Evolutionary conservation across 2,888 invertebrate genomes (phyloP), one percentile per base, ranked within the genome.

Genomic region (Octonoba sinensis): DNA sequence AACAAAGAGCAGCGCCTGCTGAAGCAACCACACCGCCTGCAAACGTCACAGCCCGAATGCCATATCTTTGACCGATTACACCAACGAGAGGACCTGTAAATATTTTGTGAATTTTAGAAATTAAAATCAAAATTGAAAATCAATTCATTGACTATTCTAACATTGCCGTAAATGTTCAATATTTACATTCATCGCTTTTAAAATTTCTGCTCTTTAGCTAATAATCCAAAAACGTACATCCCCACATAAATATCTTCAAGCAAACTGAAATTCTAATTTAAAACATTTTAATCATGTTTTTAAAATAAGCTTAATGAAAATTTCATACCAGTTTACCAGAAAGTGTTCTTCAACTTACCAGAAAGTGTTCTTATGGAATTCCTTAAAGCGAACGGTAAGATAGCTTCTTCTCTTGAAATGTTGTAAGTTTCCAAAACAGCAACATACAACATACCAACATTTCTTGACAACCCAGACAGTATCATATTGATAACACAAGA

Each of bases 381-480:
- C 24, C 84, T 70, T 0, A 85, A 75, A 0, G 78, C 69, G 60
- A 85, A 85, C 15, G 85, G 85, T 47, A 84, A 71, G 4, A 82
- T 77, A 1, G 85, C 85, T 18, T 81, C 81, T 22, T 81, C 70
- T 20, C 85, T 83, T 0, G 82, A 59, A n/a, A 83, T 64, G 0
- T 59, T 22, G 64, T 73, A 85, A 0, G 51, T 36, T 16, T 83
- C 66, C 44, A 81, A 46, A 1, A 85, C 66, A 3, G 74, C 67
- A 13, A 85, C 84, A 18, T 83, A 85, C 51, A 85, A 60, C n/a
- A 85, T 81, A n/a, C 85, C 85, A 69, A 82, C 82, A 51, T 83
- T 78, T n/a, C 85, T 51, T 15, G 83, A 81, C 15, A 84, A 20
- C 2, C 85, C 85, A 20, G 83, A 85, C 12, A 83, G 64, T 51